Percentiles rank a stretch among this genome's conserved stretches.
These are phyloP conservation scores for Trypoxylus dichotomus DNA, from an alignment of 1,140 invertebrate genomes.

Conservation along the genomic window DNA sequence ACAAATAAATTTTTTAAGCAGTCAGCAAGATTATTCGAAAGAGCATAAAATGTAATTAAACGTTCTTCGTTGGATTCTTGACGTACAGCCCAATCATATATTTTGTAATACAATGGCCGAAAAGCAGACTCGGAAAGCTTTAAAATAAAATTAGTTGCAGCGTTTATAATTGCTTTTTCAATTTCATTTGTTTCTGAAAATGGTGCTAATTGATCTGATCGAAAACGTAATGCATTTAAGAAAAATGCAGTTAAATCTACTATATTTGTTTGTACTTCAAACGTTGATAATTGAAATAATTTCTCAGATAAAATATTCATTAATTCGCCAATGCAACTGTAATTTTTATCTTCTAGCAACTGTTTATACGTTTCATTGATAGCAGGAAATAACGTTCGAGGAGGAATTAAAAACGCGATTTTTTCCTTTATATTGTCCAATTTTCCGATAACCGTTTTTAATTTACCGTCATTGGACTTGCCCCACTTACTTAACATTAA, in stretches of 20 bases:
- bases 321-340: constrained; percentile 65
- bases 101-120: constrained; percentile 81
- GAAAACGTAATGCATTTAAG: constrained; percentile 73
- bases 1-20: constrained; percentile 86
- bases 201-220: constrained; percentile 54
- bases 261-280: constrained; percentile 66
- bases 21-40: constrained; percentile 77
- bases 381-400: constrained; percentile 76
- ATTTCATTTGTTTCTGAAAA: constrained; percentile 55
- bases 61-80: constrained; percentile 63
- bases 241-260: constrained; percentile 73
- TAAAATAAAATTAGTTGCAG: constrained; percentile 75
- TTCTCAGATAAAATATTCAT: constrained; percentile 75
- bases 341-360: constrained; percentile 63
- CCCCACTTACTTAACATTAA: constrained; percentile 60
- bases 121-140: constrained; percentile 88
- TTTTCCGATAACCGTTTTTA: constrained; percentile 60
- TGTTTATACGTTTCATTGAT: constrained; percentile 67
- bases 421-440: constrained; percentile 66
- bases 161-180: constrained; percentile 74
- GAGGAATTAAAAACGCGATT: constrained; percentile 67
- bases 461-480: constrained; percentile 54
- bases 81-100: constrained; percentile 82
- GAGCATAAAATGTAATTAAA: constrained; percentile 59
- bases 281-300: constrained; percentile 61